A percentile compares a stretch with the other conserved stretches of the same genome.
Evolutionary conservation across 2,797 vertebrate genomes (phyloP).

Genomic region (Rhinella marina): DNA sequence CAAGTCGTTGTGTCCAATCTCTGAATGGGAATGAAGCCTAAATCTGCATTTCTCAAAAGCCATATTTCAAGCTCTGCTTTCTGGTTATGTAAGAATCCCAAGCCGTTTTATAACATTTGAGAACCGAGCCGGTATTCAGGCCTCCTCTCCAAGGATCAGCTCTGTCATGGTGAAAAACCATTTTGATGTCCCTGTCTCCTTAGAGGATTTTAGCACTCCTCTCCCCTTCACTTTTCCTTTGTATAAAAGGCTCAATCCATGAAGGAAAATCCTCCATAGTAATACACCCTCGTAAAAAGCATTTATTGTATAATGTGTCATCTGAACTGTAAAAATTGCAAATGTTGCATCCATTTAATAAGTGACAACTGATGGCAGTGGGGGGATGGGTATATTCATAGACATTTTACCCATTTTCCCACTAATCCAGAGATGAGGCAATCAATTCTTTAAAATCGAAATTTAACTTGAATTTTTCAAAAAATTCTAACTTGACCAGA

Average conservation of each 20-base stretch:
- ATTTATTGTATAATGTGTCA: not conserved
- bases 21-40: not conserved
- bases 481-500: no score
- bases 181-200: conserved; percentile 47
- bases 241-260: conserved; percentile 16
- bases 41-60: not conserved
- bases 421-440: no score
- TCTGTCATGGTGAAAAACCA: conserved; percentile 38
- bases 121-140: not conserved
- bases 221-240: conserved; percentile 8
- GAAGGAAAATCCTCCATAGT: not conserved
- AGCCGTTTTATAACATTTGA: not conserved
- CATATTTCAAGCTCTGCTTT: not conserved
- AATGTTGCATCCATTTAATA: not conserved
- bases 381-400: not conserved
- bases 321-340: not conserved
- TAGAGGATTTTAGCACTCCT: conserved; percentile 26
- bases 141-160: conserved; percentile 30
- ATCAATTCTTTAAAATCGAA: no score
- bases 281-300: conserved; percentile 17
- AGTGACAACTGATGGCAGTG: not conserved
- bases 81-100: not conserved
- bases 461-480: no score
- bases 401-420: not conserved
- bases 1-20: no score